phyloP scores from a whole-genome alignment of 2,113 vertebrate species.

The Atrichornis clamosus region DNA sequence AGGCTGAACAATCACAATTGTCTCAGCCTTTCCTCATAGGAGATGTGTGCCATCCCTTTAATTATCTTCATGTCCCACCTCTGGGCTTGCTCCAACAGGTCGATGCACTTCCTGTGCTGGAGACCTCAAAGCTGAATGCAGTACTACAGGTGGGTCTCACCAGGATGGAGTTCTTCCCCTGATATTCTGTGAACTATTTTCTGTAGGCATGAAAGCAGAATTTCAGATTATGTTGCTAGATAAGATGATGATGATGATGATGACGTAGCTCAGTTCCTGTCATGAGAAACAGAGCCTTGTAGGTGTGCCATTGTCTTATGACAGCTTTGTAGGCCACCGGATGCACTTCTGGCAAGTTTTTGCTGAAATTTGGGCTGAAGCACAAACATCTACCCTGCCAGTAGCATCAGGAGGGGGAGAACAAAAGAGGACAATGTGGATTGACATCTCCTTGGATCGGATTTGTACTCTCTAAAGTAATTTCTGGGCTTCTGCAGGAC shows the following conservation, averaged over 20 bases:
- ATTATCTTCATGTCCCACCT: background rate
- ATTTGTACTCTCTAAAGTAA: background rate
- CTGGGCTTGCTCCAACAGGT: background rate
- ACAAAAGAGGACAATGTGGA: background rate
- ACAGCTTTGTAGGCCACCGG: background rate
- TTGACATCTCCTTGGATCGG: background rate
- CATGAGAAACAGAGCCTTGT: background rate
- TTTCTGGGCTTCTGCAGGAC: background rate
- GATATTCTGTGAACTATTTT: background rate
- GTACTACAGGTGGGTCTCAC: background rate
- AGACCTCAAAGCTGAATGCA: no score
- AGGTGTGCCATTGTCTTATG: background rate
- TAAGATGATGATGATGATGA: background rate
- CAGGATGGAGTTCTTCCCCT: background rate
- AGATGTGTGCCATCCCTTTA: background rate
- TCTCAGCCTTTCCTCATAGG: background rate
- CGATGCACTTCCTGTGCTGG: rapidly evolving
- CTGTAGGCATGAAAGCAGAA: background rate
- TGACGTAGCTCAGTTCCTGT: background rate
- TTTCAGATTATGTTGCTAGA: background rate
- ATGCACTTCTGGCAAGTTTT: background rate
- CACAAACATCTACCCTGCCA: background rate
- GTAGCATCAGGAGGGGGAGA: background rate
- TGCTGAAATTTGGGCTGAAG: background rate
- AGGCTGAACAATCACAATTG: background rate